Conservation (phyloP, 2,797 vertebrate species). For the Leptatherina wallacei region DNA sequence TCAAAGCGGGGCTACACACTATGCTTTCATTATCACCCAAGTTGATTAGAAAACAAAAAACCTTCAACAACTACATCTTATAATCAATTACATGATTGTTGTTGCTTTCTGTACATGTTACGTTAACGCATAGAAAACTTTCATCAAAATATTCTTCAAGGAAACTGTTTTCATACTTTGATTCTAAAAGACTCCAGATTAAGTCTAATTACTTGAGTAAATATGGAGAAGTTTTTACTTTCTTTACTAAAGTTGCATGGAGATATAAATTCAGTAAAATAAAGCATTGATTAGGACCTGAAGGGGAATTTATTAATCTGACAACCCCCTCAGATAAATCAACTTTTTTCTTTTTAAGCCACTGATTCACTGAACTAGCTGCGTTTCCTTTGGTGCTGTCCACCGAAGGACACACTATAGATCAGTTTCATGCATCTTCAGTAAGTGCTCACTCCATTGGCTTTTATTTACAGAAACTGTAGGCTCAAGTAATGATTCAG, state of each 20-base stretch:
- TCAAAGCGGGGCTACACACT: not conserved
- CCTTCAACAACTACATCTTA: not conserved
- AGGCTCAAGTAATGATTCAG: constrained; percentile 38
- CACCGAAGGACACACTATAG: constrained; percentile 9
- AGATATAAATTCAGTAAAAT: no score
- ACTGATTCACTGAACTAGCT: not conserved
- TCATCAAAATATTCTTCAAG: no score
- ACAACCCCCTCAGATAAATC: not conserved
- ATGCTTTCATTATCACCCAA: not conserved
- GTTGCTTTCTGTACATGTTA: no score
- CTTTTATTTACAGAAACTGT: constrained; percentile 64
- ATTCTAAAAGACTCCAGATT: no score
- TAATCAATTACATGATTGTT: not conserved
- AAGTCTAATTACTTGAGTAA: not conserved
- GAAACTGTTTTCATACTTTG: no score
- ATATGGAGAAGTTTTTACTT: no score
- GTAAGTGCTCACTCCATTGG: constrained; percentile 43
- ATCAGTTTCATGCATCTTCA: constrained; percentile 37
- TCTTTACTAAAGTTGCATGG: no score
- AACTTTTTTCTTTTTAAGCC: not conserved
- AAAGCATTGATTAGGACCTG: no score
- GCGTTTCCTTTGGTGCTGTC: not conserved
- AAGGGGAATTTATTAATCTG: no score
- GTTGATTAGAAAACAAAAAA: not conserved
- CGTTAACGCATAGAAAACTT: no score